These are phyloP conservation scores for Glossophaga mutica DNA, from an alignment of 2,797 vertebrate genomes.

Conservation along the genomic window DNA sequence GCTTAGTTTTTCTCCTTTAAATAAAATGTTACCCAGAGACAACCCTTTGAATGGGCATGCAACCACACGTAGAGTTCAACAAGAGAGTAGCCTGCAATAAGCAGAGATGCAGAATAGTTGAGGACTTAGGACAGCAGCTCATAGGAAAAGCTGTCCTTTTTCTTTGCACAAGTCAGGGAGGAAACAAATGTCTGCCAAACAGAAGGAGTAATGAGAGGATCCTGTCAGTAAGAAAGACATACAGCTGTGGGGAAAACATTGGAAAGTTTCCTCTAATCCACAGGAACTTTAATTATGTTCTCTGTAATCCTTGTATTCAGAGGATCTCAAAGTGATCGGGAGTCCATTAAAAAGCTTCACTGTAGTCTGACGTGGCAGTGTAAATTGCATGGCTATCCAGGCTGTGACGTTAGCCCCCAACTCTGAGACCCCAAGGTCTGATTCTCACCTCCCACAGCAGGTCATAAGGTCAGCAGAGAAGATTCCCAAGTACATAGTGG, in stretches of 20 bases:
- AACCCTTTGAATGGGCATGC: background rate
- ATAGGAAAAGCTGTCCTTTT: background rate
- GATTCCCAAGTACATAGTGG: background rate
- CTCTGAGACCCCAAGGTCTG: background rate
- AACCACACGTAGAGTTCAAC: background rate
- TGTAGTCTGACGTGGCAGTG: background rate
- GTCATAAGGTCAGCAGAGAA: background rate
- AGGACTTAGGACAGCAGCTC: background rate
- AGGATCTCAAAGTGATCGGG: background rate
- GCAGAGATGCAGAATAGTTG: background rate
- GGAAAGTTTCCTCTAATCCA: background rate
- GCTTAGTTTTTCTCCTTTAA: background rate
- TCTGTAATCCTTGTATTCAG: background rate
- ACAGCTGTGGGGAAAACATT: fast-evolving
- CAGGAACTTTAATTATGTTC: background rate
- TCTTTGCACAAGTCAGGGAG: background rate
- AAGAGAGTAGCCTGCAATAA: background rate
- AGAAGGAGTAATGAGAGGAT: background rate
- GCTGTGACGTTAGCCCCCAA: background rate
- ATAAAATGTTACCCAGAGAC: background rate
- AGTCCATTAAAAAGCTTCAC: background rate
- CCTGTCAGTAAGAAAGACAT: background rate
- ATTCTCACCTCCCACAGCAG: background rate
- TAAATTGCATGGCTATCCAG: background rate
- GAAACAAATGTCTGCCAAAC: background rate